Percentiles rank a stretch among this genome's conserved stretches.
phyloP scores from a whole-genome alignment of 2,797 vertebrate species.

The Anas bahamensis region DNA sequence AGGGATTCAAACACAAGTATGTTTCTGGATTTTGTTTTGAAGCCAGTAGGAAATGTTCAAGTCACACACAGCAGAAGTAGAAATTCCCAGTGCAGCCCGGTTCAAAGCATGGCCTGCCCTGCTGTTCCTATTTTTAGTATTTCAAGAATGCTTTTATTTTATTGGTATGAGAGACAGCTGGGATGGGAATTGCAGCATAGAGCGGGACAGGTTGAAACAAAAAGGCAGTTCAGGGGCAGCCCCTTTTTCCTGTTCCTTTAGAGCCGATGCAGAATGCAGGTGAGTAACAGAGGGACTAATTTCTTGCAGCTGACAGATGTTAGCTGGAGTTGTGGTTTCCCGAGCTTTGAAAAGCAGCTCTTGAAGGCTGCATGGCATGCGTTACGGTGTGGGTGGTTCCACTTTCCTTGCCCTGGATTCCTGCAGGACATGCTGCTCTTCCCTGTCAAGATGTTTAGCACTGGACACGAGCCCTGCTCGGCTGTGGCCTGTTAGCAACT shows the following conservation, averaged over 20 bases:
- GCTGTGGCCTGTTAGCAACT: neutral
- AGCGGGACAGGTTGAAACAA: neutral
- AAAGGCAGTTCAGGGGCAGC: neutral
- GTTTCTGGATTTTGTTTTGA: neutral
- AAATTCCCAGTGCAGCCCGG: neutral
- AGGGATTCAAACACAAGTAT: neutral
- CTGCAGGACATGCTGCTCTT: neutral
- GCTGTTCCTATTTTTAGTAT: neutral
- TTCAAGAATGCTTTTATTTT: conserved; percentile 36
- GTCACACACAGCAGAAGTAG: neutral
- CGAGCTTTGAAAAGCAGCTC: neutral
- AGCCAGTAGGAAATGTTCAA: neutral
- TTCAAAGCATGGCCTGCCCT: conserved; percentile 33
- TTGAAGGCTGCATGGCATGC: neutral
- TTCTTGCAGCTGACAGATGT: conserved; percentile 17
- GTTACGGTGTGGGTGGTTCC: neutral
- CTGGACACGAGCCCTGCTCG: neutral
- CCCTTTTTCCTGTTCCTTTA: neutral
- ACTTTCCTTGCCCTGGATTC: neutral
- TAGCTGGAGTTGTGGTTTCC: neutral
- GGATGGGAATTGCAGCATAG: neutral
- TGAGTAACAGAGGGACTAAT: neutral
- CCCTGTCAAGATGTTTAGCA: neutral
- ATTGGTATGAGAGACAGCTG: neutral
- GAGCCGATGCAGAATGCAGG: neutral